A percentile compares a stretch with the other conserved stretches of the same genome.
Conservation (phyloP, 2,113 vertebrate genomes). For the Caloenas nicobarica region DNA sequence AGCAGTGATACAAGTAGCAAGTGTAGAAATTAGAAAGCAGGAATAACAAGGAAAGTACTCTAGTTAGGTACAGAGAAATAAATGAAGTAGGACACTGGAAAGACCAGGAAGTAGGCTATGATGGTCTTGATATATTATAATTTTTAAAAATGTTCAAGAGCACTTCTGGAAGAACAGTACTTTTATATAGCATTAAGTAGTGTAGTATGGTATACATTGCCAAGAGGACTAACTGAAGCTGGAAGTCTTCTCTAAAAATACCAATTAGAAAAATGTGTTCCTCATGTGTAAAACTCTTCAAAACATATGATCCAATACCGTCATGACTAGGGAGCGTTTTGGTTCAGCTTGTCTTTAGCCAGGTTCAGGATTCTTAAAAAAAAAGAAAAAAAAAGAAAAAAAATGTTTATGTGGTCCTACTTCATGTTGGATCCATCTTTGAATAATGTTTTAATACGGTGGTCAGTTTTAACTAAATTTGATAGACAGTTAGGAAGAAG, state of each 20-base stretch:
- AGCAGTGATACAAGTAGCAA: background rate
- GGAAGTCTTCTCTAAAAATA: background rate
- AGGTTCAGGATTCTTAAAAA: background rate
- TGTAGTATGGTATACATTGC: background rate
- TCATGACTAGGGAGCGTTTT: background rate
- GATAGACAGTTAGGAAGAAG: background rate
- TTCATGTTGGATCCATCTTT: background rate
- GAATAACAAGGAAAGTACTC: background rate
- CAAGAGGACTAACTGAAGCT: background rate
- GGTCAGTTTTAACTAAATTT: background rate
- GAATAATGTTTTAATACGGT: background rate
- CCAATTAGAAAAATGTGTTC: background rate
- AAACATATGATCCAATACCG: background rate
- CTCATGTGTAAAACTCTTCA: background rate
- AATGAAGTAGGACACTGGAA: background rate
- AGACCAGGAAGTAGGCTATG: background rate
- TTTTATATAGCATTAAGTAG: background rate
- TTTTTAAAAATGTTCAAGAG: background rate
- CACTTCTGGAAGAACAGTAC: background rate
- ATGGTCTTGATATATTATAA: background rate
- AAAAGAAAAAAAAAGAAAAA: background rate
- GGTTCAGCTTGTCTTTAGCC: background rate
- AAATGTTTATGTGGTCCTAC: background rate
- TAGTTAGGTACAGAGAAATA: background rate
- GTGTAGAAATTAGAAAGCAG: background rate